Conservation (phyloP, 1,140 invertebrate species). For the Habropoda laboriosa region DNA sequence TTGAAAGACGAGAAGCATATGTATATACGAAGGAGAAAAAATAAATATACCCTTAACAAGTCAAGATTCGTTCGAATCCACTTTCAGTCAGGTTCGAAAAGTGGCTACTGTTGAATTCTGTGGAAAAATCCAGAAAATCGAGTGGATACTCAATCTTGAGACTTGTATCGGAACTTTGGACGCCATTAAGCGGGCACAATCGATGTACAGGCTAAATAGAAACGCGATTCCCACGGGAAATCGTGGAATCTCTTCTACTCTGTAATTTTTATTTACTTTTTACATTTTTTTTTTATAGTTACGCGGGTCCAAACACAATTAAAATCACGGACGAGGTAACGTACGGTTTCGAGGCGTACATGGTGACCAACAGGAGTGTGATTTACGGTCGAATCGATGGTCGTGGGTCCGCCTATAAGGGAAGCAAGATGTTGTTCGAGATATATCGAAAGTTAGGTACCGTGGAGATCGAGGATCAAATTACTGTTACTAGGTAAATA, state of each 20-base stretch:
- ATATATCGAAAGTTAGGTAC: slow-evolving; percentile 84
- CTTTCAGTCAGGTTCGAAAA: neutral
- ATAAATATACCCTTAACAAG: neutral
- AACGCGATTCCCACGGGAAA: slow-evolving; percentile 41
- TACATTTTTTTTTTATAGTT: slow-evolving; percentile 78
- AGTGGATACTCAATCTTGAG: neutral
- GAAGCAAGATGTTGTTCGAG: slow-evolving; percentile 83
- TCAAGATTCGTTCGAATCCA: neutral
- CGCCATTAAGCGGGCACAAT: slow-evolving; percentile 45
- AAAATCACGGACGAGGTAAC: slow-evolving; percentile 82
- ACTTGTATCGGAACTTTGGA: neutral
- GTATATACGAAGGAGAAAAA: neutral
- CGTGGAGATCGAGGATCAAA: slow-evolving; percentile 85
- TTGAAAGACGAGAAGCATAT: too few relatives aligned
- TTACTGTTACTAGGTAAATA: slow-evolving; percentile 83
- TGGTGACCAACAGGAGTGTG: slow-evolving; percentile 83
- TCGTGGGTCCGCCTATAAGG: slow-evolving; percentile 84
- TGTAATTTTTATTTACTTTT: neutral
- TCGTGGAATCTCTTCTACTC: neutral
- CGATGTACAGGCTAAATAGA: slow-evolving; percentile 27
- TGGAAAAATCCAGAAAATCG: neutral
- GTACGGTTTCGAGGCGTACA: slow-evolving; percentile 84
- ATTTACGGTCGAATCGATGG: slow-evolving; percentile 86
- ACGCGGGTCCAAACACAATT: slow-evolving; percentile 85
- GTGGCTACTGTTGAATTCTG: neutral